Conservation (phyloP, 2,888 invertebrate species). For the Gortyna flavago region DNA sequence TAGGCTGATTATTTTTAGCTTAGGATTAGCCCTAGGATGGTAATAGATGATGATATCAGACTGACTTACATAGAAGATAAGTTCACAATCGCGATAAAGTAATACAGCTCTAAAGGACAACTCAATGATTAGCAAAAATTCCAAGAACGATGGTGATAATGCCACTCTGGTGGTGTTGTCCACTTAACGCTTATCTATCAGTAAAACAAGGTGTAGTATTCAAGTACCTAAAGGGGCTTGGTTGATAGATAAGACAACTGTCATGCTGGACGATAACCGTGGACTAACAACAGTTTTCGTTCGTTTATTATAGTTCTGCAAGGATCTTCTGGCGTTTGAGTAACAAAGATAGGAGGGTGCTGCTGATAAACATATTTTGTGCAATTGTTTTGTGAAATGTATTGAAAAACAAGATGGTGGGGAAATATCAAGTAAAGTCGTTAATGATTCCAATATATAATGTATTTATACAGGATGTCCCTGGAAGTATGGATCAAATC, state of each 20-base stretch:
- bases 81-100: not conserved
- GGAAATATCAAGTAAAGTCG: not conserved
- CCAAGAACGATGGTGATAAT: slow-evolving; percentile 5
- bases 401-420: not conserved
- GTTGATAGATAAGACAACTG: slow-evolving; percentile 22
- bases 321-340: not conserved
- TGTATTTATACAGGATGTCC: too few relatives aligned
- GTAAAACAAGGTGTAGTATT: slow-evolving; percentile 6
- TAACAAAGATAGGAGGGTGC: not conserved
- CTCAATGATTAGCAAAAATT: slow-evolving; percentile 19
- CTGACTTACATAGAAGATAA: not conserved
- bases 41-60: slow-evolving; percentile 6
- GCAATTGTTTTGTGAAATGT: not conserved
- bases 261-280: slow-evolving; percentile 19
- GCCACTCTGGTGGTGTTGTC: slow-evolving; percentile 37
- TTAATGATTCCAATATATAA: not conserved
- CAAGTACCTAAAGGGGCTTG: slow-evolving; percentile 42
- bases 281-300: not conserved
- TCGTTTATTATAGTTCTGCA: not conserved
- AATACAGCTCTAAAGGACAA: not conserved
- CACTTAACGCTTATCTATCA: slow-evolving; percentile 36
- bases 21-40: not conserved
- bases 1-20: not conserved
- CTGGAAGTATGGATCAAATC: too few relatives aligned
- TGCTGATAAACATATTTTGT: not conserved